A percentile compares a stretch with the other conserved stretches of the same genome.
Evolutionary conservation across 2,797 vertebrate species (phyloP).

Genomic region (Choloepus didactylus): DNA sequence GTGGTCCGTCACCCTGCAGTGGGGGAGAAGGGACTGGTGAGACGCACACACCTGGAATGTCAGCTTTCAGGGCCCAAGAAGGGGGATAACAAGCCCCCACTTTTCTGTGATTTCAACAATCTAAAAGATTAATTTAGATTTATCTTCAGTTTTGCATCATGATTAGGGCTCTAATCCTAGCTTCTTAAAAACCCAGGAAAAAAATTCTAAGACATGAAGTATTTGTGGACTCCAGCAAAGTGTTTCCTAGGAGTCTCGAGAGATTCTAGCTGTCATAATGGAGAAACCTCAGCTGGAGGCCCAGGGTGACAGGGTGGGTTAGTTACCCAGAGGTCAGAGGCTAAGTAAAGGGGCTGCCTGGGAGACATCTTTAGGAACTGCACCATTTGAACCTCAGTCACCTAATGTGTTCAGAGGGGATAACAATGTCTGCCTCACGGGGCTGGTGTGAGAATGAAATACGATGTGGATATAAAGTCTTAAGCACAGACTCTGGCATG

Average conservation of each 20-base stretch:
- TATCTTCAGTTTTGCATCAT: slow-evolving; percentile 50
- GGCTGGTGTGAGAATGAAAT: background rate
- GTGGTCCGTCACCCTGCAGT: slow-evolving; percentile 95
- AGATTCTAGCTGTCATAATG: background rate
- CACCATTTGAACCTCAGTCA: background rate
- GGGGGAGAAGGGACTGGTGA: background rate
- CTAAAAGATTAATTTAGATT: slow-evolving; percentile 13
- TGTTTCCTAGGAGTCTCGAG: background rate
- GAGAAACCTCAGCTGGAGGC: background rate
- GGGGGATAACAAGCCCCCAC: background rate
- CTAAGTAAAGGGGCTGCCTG: background rate
- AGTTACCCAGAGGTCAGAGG: background rate
- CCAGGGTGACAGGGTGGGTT: background rate
- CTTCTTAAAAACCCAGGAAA: slow-evolving; percentile 3
- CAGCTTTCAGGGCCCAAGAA: background rate
- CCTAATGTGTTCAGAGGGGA: background rate
- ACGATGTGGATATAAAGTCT: background rate
- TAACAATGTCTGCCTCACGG: background rate
- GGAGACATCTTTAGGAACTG: background rate
- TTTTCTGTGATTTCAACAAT: slow-evolving; percentile 15
- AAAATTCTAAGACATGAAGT: background rate
- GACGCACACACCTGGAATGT: background rate
- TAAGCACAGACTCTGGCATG: background rate
- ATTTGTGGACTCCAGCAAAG: slow-evolving; percentile 28
- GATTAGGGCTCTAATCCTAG: background rate